These are phyloP conservation scores for Dromiciops gliroides DNA, from an alignment of 2,113 vertebrate species.

Conservation along the genomic window DNA sequence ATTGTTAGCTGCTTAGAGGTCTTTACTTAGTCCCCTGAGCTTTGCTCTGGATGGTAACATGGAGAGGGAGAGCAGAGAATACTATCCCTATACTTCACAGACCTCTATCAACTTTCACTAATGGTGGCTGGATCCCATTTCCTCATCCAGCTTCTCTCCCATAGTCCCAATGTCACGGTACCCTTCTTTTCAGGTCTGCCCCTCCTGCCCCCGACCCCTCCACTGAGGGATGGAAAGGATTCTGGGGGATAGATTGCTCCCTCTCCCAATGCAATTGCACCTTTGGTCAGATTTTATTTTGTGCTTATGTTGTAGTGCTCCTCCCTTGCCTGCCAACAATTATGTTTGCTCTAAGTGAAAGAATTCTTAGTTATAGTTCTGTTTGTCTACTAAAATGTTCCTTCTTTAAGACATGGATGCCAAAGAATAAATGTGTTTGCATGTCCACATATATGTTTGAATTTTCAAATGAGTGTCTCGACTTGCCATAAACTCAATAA, in stretches of 20 bases:
- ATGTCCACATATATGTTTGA: not conserved
- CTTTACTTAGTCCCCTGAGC: not conserved
- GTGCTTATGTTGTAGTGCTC: not conserved
- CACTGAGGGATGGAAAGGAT: not conserved
- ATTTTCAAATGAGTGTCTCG: too few species aligned
- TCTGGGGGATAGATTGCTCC: not conserved
- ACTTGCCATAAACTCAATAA: too few species aligned
- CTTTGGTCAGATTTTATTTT: not conserved
- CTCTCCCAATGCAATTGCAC: not conserved
- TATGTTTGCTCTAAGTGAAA: not conserved
- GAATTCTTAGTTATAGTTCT: not conserved
- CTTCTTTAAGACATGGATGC: not conserved
- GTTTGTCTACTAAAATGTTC: constrained; percentile 2
- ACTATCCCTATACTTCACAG: not conserved
- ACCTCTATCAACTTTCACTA: not conserved
- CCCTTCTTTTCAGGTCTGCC: not conserved
- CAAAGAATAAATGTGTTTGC: not conserved
- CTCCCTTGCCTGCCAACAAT: not conserved
- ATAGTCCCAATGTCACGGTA: not conserved
- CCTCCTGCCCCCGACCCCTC: not conserved
- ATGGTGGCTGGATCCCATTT: not conserved
- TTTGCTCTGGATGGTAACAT: not conserved
- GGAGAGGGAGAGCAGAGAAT: not conserved
- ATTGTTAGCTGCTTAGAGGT: constrained; percentile 18
- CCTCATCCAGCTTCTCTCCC: not conserved